Percentiles rank a stretch among this genome's conserved stretches.
Evolutionary conservation across 2,888 invertebrate genomes (phyloP).

Genomic region (Scrobipalpa atriplicella): DNA sequence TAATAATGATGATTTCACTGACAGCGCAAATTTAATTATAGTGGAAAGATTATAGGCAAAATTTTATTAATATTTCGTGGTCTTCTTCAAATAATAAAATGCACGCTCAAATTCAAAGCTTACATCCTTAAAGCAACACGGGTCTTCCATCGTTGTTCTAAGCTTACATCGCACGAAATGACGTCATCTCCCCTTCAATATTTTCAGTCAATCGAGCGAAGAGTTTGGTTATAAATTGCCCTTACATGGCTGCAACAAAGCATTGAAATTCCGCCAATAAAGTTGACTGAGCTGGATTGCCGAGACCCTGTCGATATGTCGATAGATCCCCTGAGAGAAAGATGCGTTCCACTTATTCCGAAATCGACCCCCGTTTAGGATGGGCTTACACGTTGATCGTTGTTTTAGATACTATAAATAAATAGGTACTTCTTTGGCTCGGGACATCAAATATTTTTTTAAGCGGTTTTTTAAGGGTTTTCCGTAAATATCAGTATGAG

Average conservation of each 20-base stretch:
- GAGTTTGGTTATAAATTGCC: conserved; percentile 55
- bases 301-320: conserved; percentile 61
- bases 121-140: too few species aligned
- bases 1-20: too few species aligned
- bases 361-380: conserved; percentile 59
- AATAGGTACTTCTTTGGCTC: not conserved
- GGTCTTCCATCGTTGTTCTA: too few species aligned
- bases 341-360: conserved; percentile 66
- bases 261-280: conserved; percentile 70
- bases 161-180: not conserved
- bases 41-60: too few species aligned
- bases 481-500: too few species aligned
- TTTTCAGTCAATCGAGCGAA: conserved; percentile 41
- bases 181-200: conserved; percentile 22
- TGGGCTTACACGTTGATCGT: not conserved
- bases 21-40: too few species aligned
- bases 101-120: too few species aligned
- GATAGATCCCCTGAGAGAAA: conserved; percentile 63
- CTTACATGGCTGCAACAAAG: conserved; percentile 63
- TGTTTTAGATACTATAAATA: not conserved
- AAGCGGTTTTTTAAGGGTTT: too few species aligned
- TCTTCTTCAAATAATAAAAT: too few species aligned
- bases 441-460: too few species aligned
- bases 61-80: too few species aligned
- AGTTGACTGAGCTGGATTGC: conserved; percentile 61